Evolutionary conservation across 2,113 vertebrate genomes (phyloP).

Genomic region (Eidolon helvum): DNA sequence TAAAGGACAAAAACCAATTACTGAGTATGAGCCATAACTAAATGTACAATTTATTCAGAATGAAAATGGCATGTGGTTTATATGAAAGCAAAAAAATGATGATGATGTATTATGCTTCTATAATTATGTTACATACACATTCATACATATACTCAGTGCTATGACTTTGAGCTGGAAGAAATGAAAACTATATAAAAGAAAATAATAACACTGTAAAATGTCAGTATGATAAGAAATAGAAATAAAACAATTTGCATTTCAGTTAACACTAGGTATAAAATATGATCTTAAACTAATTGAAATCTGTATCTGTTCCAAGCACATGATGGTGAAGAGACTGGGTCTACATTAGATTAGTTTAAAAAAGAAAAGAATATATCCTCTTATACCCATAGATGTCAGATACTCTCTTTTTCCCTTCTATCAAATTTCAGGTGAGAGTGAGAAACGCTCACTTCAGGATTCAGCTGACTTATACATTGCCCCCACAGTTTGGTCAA

Average conservation of each 20-base stretch:
- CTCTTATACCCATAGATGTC: neutral
- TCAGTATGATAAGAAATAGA: neutral
- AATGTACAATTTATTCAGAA: neutral
- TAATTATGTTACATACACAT: neutral
- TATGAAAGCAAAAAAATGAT: neutral
- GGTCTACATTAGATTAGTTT: neutral
- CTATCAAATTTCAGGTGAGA: neutral
- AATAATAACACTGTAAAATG: neutral
- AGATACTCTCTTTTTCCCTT: neutral
- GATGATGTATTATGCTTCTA: neutral
- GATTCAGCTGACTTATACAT: neutral
- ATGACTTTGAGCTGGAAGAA: neutral
- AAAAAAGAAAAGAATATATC: neutral
- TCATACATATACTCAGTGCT: neutral
- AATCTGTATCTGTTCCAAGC: slow-evolving; percentile 20
- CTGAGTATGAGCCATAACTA: neutral
- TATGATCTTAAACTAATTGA: neutral
- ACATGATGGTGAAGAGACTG: neutral
- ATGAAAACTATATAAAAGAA: neutral
- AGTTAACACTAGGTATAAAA: neutral
- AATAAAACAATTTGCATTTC: slow-evolving; percentile 21
- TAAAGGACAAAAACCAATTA: neutral
- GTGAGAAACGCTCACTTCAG: neutral
- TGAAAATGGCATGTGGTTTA: neutral
- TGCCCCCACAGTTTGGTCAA: neutral